phyloP scores from a whole-genome alignment of 2,113 vertebrate species.

The Chloebia gouldiae region DNA sequence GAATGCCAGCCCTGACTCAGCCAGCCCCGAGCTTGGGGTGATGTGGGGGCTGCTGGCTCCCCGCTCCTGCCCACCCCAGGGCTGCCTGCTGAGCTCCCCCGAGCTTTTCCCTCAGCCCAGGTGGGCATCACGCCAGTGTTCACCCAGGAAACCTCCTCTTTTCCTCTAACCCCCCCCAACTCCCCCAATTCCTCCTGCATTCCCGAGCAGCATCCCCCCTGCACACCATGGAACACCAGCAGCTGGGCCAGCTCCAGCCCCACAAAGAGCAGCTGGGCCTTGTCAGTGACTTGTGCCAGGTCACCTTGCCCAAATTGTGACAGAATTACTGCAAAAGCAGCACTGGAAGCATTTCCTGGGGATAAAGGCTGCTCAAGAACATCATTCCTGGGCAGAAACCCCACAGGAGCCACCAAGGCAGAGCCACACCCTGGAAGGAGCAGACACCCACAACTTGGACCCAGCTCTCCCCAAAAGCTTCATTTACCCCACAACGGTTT shows the following conservation, averaged over 20 bases:
- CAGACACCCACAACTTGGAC: neutral
- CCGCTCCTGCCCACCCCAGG: rapidly evolving
- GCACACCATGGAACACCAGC: rapidly evolving
- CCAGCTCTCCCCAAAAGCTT: slow-evolving; percentile 4
- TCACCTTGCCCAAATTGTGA: neutral
- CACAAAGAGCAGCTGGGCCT: rapidly evolving
- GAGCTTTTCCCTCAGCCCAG: rapidly evolving
- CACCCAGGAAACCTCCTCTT: neutral
- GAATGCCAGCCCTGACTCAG: neutral
- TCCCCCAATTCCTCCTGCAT: no score
- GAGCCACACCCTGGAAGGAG: neutral
- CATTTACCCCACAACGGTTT: slow-evolving; percentile 68
- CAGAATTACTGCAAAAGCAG: neutral
- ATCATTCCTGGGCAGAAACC: neutral
- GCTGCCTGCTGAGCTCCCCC: rapidly evolving
- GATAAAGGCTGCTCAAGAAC: neutral
- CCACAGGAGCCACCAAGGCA: rapidly evolving
- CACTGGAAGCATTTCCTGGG: neutral
- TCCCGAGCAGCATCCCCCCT: neutral
- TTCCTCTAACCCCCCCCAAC: rapidly evolving
- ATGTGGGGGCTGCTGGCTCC: rapidly evolving
- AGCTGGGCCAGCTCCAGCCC: neutral
- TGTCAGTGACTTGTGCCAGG: rapidly evolving
- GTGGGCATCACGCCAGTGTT: rapidly evolving
- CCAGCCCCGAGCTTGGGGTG: neutral